These are phyloP conservation scores for Hirtodrosophila duncani DNA, from an alignment of 2,888 invertebrate species.

Conservation along the genomic window DNA sequence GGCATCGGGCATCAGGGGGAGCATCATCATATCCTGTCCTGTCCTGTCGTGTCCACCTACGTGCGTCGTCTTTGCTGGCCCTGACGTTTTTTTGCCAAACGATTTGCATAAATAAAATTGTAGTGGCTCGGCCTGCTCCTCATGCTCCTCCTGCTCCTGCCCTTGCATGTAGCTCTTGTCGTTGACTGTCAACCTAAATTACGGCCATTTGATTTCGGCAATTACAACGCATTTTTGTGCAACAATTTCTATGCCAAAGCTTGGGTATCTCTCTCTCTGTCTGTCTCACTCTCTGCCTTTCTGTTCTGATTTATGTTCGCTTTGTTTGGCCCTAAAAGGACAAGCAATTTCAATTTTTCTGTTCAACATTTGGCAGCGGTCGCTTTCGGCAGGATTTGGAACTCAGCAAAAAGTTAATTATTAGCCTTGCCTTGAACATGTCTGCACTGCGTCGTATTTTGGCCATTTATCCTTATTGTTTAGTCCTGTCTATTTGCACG, in stretches of 20 bases:
- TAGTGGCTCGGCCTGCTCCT: constrained; percentile 24
- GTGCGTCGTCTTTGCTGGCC: constrained; percentile 1
- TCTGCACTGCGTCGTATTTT: constrained; percentile 23
- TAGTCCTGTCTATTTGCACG: constrained; percentile 20
- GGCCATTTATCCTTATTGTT: constrained; percentile 23
- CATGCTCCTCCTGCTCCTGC: neutral
- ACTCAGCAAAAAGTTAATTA: constrained; percentile 51
- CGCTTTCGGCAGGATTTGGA: constrained; percentile 27
- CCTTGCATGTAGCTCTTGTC: constrained; percentile 24
- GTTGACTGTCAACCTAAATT: constrained; percentile 59
- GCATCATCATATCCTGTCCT: too few species aligned
- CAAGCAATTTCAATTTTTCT: constrained; percentile 56
- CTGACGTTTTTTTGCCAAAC: constrained; percentile 3
- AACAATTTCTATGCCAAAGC: constrained; percentile 44
- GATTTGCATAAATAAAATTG: constrained; percentile 65
- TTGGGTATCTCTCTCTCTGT: neutral
- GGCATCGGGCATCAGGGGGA: too few species aligned
- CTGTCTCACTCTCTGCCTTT: constrained; percentile 9
- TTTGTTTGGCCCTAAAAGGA: constrained; percentile 6
- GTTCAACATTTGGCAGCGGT: constrained; percentile 39
- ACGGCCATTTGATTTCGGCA: constrained; percentile 64
- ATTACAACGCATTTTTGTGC: constrained; percentile 70
- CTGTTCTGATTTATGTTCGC: constrained; percentile 7
- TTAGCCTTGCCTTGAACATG: constrained; percentile 57
- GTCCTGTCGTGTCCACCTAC: constrained; percentile 10